Conservation (phyloP, 2,888 invertebrate species). For the Eristalis tenax region DNA sequence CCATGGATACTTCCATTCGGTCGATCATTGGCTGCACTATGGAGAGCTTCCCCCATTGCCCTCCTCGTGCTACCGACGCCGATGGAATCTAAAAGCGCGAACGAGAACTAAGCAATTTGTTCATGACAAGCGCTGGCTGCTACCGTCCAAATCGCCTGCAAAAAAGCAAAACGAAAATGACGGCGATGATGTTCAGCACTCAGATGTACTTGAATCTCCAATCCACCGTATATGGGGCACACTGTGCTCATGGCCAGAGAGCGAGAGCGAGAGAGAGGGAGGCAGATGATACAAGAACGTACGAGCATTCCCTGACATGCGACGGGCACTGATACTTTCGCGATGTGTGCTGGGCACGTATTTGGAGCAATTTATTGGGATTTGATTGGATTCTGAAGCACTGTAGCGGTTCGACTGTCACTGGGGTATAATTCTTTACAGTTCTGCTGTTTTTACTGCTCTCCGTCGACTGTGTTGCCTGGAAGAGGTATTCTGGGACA, state of each 20-base stretch:
- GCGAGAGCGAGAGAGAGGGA: neutral
- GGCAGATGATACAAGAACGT: neutral
- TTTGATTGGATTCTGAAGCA: slow-evolving; percentile 64
- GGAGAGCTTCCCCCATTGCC: neutral
- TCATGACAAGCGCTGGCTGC: slow-evolving; percentile 14
- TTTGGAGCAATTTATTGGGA: slow-evolving; percentile 64
- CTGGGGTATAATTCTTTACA: slow-evolving; percentile 44
- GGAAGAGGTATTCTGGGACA: neutral
- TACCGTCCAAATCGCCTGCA: slow-evolving; percentile 5
- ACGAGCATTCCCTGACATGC: neutral
- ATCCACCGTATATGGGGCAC: slow-evolving; percentile 19
- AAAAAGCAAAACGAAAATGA: slow-evolving; percentile 14
- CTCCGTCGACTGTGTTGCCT: neutral
- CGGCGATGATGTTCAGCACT: slow-evolving; percentile 7
- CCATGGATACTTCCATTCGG: slow-evolving; percentile 14
- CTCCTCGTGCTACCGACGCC: neutral
- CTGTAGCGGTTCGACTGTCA: slow-evolving; percentile 51
- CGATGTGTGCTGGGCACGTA: slow-evolving; percentile 50
- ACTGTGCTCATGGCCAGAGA: neutral
- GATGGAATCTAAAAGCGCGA: slow-evolving; percentile 24
- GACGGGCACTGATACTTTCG: neutral
- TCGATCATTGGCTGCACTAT: slow-evolving; percentile 36
- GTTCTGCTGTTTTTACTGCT: slow-evolving; percentile 12
- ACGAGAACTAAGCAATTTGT: slow-evolving; percentile 53
- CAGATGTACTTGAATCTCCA: neutral